Conservation (phyloP, 1,140 invertebrate species). For the Drosophila repleta region DNA sequence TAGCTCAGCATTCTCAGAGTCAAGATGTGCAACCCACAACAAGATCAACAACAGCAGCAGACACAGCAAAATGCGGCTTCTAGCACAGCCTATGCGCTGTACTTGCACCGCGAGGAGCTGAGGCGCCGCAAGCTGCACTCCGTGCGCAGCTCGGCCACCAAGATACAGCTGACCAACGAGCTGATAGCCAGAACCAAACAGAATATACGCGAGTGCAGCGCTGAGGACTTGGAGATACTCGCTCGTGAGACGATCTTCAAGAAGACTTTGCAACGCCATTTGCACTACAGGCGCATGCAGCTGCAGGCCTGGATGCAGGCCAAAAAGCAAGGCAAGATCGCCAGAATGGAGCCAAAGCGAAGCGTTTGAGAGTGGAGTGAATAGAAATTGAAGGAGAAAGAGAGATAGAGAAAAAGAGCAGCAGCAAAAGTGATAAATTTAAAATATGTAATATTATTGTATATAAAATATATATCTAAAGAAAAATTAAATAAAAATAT, state of each 20-base stretch:
- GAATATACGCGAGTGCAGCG: conserved; percentile 58
- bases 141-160: conserved; percentile 48
- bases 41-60: conserved; percentile 11
- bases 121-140: conserved; percentile 44
- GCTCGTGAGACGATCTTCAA: conserved; percentile 66
- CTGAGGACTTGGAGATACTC: conserved; percentile 66
- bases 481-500: neutral
- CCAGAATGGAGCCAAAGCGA: conserved; percentile 2
- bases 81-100: conserved; percentile 55
- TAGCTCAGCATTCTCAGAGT: conserved; percentile 22
- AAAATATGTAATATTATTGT: neutral
- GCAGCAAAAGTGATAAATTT: conserved; percentile 48
- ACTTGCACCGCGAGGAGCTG: conserved; percentile 65
- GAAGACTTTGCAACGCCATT: conserved; percentile 56
- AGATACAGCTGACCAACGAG: conserved; percentile 66
- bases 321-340: conserved; percentile 41
- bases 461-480: neutral
- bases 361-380: neutral
- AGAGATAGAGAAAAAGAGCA: neutral
- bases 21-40: conserved; percentile 58
- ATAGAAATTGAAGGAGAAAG: neutral
- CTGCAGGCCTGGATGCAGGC: conserved; percentile 43
- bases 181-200: conserved; percentile 60
- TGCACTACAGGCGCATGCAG: conserved; percentile 62
- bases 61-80: neutral